phyloP scores from a whole-genome alignment of 2,113 vertebrate species.

The Oncorhynchus kisutch region DNA sequence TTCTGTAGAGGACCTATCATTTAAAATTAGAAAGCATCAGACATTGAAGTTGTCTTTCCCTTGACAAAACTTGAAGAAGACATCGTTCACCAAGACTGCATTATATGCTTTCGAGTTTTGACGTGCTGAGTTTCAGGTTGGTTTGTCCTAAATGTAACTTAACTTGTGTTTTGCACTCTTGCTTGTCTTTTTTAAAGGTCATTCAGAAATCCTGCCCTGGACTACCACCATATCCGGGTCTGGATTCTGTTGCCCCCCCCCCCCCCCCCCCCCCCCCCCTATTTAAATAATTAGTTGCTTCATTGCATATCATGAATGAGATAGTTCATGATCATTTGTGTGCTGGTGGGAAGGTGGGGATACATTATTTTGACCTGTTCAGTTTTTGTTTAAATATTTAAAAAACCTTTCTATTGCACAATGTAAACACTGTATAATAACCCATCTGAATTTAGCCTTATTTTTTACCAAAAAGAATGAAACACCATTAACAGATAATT shows the following conservation, averaged over 20 bases:
- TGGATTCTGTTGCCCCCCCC: constrained; percentile 39
- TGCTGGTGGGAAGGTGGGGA: constrained; percentile 12
- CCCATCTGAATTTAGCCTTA: not conserved
- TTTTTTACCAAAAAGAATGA: not conserved
- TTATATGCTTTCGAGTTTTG: constrained; percentile 89
- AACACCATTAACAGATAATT: not conserved
- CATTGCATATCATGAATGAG: constrained; percentile 61
- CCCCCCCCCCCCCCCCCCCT: not conserved
- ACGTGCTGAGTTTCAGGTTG: constrained; percentile 89
- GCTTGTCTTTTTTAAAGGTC: constrained; percentile 89
- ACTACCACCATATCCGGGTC: constrained; percentile 52
- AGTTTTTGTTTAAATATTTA: constrained; percentile 15
- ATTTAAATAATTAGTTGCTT: constrained; percentile 65
- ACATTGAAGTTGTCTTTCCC: constrained; percentile 76
- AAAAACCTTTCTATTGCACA: not conserved
- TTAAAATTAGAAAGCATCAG: constrained; percentile 74
- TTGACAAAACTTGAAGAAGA: constrained; percentile 87
- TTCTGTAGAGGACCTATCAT: constrained; percentile 44
- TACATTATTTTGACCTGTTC: constrained; percentile 47
- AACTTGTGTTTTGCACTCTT: constrained; percentile 80
- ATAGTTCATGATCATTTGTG: constrained; percentile 56
- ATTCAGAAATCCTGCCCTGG: constrained; percentile 89
- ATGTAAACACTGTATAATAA: not conserved
- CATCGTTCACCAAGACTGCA: constrained; percentile 69
- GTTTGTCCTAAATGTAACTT: constrained; percentile 78